Evolutionary conservation across 2,888 invertebrate genomes (phyloP).

Genomic region (Galerucella nymphaeae): DNA sequence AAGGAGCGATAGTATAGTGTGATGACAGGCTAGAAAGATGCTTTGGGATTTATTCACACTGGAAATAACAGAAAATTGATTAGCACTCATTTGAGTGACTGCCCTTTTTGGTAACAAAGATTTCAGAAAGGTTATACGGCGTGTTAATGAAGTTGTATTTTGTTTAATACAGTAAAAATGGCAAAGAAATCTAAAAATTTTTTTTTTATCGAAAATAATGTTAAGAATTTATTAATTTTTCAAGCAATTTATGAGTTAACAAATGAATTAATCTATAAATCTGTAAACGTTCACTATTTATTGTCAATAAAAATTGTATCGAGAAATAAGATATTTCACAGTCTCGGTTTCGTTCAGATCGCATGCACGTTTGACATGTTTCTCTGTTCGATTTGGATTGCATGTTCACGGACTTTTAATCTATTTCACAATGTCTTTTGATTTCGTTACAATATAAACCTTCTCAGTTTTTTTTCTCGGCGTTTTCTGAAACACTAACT

Average conservation of each 20-base stretch:
- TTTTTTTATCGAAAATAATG: no score
- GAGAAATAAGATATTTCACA: neutral
- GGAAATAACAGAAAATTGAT: neutral
- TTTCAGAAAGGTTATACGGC: no score
- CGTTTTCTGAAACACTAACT: neutral
- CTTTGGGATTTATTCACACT: neutral
- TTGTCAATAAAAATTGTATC: neutral
- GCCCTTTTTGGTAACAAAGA: no score
- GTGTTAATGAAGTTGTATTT: no score
- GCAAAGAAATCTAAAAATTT: no score
- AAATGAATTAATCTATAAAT: neutral
- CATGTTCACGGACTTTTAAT: neutral
- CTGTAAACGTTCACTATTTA: neutral
- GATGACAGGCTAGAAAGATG: neutral
- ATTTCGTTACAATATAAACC: neutral
- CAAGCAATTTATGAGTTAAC: neutral
- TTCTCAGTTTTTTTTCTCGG: neutral
- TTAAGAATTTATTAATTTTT: no score
- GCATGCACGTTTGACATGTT: neutral
- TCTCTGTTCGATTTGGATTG: neutral
- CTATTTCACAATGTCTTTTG: neutral
- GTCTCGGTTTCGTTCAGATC: neutral
- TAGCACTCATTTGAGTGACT: neutral
- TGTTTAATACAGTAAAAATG: no score
- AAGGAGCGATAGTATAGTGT: neutral